A percentile compares a stretch with the other conserved stretches of the same genome.
Evolutionary conservation across 2,797 vertebrate species (phyloP).

Genomic region (Eulemur coronatus): DNA sequence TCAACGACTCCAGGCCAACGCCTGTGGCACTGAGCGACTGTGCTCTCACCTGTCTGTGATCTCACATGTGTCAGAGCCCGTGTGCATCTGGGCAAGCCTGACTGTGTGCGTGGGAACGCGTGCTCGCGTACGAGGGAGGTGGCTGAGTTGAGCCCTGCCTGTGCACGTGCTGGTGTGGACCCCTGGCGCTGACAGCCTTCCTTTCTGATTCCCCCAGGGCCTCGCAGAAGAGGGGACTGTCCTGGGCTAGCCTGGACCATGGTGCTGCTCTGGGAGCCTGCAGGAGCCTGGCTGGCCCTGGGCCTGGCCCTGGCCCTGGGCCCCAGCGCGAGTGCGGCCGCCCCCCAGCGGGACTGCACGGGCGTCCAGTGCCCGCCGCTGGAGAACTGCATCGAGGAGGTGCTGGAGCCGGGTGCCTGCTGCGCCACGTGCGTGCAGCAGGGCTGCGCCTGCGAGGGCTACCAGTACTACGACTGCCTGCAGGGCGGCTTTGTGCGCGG

Average conservation of each 20-base stretch:
- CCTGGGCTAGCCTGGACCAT: background rate
- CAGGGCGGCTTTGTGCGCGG: constrained; percentile 93
- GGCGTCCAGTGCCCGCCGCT: constrained; percentile 88
- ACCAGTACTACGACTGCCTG: constrained; percentile 96
- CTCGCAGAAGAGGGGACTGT: background rate
- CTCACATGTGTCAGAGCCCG: background rate
- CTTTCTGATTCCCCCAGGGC: constrained; percentile 54
- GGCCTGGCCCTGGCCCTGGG: constrained; percentile 68
- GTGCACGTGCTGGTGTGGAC: background rate
- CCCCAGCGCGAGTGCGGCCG: constrained; percentile 57
- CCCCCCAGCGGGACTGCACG: constrained; percentile 89
- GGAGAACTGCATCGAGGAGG: constrained; percentile 92
- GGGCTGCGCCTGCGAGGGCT: constrained; percentile 95
- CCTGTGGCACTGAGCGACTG: accelerated
- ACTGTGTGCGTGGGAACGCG: accelerated
- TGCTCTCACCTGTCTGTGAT: background rate
- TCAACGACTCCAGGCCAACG: accelerated
- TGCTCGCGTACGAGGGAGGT: accelerated
- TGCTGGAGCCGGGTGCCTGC: constrained; percentile 89
- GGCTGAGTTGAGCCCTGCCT: background rate
- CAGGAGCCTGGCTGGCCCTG: constrained; percentile 50
- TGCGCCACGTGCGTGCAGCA: constrained; percentile 90
- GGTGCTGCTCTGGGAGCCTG: background rate
- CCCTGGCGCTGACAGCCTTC: constrained; percentile 38
- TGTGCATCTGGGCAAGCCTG: accelerated